Evolutionary conservation across 2,113 vertebrate genomes (phyloP), one percentile per base, ranked within the genome.

Genomic region (Hippocampus mohnikei): DNA sequence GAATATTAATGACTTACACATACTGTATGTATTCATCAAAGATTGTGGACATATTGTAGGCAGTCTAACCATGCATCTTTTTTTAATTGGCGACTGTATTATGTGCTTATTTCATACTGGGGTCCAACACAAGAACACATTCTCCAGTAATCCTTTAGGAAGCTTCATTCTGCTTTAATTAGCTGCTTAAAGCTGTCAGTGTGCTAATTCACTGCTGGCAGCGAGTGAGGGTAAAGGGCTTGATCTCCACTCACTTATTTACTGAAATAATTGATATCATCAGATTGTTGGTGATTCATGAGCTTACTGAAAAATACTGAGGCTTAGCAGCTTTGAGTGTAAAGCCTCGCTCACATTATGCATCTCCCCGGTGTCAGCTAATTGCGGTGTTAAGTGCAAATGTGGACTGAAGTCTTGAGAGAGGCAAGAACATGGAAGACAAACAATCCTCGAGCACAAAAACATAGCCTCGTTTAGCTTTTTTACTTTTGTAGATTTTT

Each of bases 181-280:
- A 89, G 75, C 76, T 81, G 41, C 80, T 16, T 77, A 79, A 84
- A 83, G 77, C 85, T 81, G 40, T 83, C 67, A 69, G 29, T 79
- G 63, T 75, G 67, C 29, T 79, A 79, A 78, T 84, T 89, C 83
- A 84, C 84, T 84, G 46, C 70, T 71, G 74, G 73, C 85, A 86
- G 81, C 81, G 74, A 81, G 67, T 78, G 33, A 72, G 68, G 73
- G 77, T 61, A 76, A 80, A 81, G 23, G 58, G 58, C 71, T 84
- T 84, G 70, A 88, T 84, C 79, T 84, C n/a, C 42, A 77, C 80
- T 83, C 78, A 60, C 76, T 85, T 88, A 81, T 87, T 88, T 87
- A 88, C 83, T 78, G 81, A 84, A 85, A 82, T 89, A 89, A 88
- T 88, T 88, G 84, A 89, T 88, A 87, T 83, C 65, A 88, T 87